These are phyloP conservation scores for Sitta carolinensis DNA, from an alignment of 2,797 vertebrate species.

Conservation along the genomic window DNA sequence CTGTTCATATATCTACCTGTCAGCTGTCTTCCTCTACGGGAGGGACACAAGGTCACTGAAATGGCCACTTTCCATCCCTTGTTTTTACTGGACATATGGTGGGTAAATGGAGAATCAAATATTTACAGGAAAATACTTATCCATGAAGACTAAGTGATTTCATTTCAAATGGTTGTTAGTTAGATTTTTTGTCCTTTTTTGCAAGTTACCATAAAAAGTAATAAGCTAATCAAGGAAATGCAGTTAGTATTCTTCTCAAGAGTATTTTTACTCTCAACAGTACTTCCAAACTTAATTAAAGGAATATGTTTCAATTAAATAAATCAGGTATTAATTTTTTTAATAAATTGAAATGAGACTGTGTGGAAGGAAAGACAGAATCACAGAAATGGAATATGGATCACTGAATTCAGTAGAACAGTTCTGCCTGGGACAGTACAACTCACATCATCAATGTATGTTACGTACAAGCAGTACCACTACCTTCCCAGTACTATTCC, in stretches of 20 bases:
- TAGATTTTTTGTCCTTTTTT: not conserved
- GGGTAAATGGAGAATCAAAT: constrained; percentile 79
- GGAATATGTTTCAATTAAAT: not conserved
- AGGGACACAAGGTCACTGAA: constrained; percentile 89
- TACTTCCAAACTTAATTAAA: not conserved
- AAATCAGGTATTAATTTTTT: not conserved
- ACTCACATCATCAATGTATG: not conserved
- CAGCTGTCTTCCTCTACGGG: constrained; percentile 91
- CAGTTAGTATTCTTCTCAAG: not conserved
- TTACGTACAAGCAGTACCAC: not conserved
- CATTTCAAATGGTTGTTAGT: not conserved
- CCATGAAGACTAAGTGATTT: constrained; percentile 3
- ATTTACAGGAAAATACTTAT: constrained; percentile 49
- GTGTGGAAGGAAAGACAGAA: not conserved
- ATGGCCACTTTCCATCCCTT: constrained; percentile 87
- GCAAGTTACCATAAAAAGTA: not conserved
- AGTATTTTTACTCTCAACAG: not conserved
- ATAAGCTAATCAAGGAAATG: not conserved
- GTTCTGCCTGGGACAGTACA: not conserved
- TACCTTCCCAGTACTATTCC: not conserved
- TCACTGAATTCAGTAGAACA: not conserved
- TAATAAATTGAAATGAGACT: not conserved
- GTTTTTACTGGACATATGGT: constrained; percentile 61
- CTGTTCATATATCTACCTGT: constrained; percentile 99
- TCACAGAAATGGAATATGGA: not conserved